Conservation (phyloP, 1,140 invertebrate genomes). For the Caenorhabditis latens region DNA sequence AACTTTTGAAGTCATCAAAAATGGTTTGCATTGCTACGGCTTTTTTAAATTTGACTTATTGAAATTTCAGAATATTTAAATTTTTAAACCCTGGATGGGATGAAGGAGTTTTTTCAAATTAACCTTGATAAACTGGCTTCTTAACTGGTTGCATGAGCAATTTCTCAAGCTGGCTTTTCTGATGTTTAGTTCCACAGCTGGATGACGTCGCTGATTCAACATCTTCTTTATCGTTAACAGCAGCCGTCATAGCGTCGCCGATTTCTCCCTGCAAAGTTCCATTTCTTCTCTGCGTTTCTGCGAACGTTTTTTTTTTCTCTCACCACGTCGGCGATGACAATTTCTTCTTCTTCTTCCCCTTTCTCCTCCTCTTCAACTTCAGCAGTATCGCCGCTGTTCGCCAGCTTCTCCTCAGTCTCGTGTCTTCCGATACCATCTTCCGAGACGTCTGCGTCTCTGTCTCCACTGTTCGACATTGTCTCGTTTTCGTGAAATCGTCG, state of each 20-base stretch:
- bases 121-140: neutral
- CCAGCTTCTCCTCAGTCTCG: neutral
- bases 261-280: neutral
- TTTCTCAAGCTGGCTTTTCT: neutral
- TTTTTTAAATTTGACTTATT: no score
- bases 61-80: neutral
- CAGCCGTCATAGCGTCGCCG: neutral
- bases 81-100: neutral
- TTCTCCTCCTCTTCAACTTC: neutral
- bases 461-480: neutral
- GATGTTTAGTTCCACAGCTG: neutral
- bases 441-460: neutral
- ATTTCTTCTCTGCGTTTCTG: conserved; percentile 5
- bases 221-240: conserved; percentile 6
- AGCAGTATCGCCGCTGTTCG: neutral
- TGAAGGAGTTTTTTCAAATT: neutral
- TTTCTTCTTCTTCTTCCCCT: neutral
- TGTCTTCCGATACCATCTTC: conserved; percentile 12
- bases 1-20: no score
- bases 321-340: neutral
- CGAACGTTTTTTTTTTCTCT: neutral
- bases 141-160: conserved; percentile 1
- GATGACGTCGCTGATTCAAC: neutral
- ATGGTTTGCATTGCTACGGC: no score
- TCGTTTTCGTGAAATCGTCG: neutral